These are phyloP conservation scores for Corvus moneduloides DNA, from an alignment of 2,113 vertebrate species.

Conservation along the genomic window DNA sequence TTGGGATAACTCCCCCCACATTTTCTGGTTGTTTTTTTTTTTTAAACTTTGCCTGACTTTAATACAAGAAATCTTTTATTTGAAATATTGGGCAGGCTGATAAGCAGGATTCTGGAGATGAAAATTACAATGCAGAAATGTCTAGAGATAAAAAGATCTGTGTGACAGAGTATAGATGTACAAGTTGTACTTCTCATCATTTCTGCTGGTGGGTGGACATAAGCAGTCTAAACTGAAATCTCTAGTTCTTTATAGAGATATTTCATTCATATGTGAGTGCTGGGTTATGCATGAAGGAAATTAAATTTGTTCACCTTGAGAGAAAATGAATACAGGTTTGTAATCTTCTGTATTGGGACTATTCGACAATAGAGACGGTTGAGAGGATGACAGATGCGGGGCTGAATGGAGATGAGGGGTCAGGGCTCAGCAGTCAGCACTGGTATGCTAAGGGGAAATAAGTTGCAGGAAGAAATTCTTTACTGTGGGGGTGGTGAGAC, in stretches of 20 bases:
- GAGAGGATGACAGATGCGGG: not conserved
- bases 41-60: not conserved
- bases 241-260: not conserved
- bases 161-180: not conserved
- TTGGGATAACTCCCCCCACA: not conserved
- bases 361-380: not conserved
- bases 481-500: not conserved
- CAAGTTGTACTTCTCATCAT: not conserved
- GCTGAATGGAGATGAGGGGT: not conserved
- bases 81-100: slow-evolving; percentile 23
- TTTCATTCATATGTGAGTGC: not conserved
- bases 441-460: not conserved
- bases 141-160: not conserved
- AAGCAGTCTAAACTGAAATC: not conserved
- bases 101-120: not conserved
- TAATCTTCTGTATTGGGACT: not conserved
- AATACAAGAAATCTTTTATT: not conserved
- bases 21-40: not conserved
- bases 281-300: not conserved
- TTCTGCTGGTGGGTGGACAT: slow-evolving; percentile 20
- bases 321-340: not conserved
- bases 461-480: not conserved
- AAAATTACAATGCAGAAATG: not conserved
- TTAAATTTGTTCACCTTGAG: not conserved
- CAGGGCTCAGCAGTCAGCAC: not conserved